Percentiles rank a stretch among this genome's conserved stretches.
These are phyloP conservation scores for Aethina tumida DNA, from an alignment of 1,140 invertebrate species.

Conservation along the genomic window DNA sequence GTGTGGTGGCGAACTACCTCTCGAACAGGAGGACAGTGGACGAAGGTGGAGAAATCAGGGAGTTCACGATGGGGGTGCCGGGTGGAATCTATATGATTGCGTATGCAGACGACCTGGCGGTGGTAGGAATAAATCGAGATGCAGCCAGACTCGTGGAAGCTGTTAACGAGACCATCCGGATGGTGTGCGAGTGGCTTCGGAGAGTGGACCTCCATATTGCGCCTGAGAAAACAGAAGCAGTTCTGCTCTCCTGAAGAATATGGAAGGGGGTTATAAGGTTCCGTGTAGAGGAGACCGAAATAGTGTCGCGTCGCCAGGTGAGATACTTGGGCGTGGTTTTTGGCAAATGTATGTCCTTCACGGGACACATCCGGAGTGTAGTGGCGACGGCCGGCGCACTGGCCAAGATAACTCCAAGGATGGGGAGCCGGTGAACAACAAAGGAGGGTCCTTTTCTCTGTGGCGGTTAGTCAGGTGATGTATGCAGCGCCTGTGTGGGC, in stretches of 20 bases:
- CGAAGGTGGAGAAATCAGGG: not conserved
- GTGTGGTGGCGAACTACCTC: constrained; percentile 3
- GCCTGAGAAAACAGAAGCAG: constrained; percentile 19
- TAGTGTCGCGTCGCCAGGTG: constrained; percentile 4
- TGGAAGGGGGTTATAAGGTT: not conserved
- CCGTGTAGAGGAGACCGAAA: not conserved
- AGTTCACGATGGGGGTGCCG: constrained; percentile 20
- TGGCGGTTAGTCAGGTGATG: constrained; percentile 8
- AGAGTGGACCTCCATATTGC: constrained; percentile 17
- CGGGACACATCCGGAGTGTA: constrained; percentile 4
- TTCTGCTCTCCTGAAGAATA: constrained; percentile 8
- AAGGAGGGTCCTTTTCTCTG: constrained; percentile 2
- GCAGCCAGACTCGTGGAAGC: constrained; percentile 9
- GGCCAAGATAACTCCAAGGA: constrained; percentile 8
- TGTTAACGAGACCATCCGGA: constrained; percentile 10
- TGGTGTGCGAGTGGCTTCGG: constrained; percentile 12
- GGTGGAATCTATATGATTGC: constrained; percentile 6
- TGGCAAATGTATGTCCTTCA: constrained; percentile 1
- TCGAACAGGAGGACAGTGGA: constrained; percentile 2
- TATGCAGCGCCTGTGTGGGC: constrained; percentile 14
- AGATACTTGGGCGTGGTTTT: constrained; percentile 15
- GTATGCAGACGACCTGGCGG: constrained; percentile 11
- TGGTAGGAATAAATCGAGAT: constrained; percentile 8
- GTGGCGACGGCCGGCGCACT: constrained; percentile 6
- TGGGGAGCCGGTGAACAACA: constrained; percentile 8